Evolutionary conservation across 2,797 vertebrate genomes (phyloP).

Genomic region (Graptemys geographica): DNA sequence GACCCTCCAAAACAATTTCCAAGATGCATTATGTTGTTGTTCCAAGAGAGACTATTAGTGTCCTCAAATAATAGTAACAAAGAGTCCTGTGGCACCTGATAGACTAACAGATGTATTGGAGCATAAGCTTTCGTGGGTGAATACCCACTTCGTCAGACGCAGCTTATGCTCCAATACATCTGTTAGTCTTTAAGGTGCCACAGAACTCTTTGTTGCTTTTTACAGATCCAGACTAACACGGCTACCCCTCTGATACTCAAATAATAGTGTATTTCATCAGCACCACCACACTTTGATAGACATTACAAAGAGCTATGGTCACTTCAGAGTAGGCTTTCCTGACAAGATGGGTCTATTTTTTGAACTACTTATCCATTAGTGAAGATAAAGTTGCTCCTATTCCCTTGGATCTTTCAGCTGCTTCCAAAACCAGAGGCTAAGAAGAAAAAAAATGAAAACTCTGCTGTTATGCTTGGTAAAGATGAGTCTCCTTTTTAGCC

Average conservation of each 20-base stretch:
- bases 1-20: not conserved
- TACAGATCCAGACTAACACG: no score
- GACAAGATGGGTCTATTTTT: not conserved
- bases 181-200: no score
- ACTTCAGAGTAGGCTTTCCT: not conserved
- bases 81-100: no score
- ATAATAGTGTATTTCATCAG: not conserved
- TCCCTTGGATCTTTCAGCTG: not conserved
- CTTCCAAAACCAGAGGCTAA: not conserved
- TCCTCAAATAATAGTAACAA: not conserved
- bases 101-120: no score
- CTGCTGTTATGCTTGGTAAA: conserved; percentile 13
- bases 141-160: no score
- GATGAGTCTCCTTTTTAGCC: not conserved
- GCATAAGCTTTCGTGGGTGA: no score
- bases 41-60: not conserved
- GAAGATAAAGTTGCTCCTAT: not conserved
- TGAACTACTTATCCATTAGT: not conserved
- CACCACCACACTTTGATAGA: not conserved
- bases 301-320: not conserved
- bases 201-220: no score
- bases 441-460: not conserved
- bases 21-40: not conserved
- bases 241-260: not conserved
- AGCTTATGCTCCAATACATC: no score